Conservation (phyloP, 2,797 vertebrate genomes). For the Huso huso region DNA sequence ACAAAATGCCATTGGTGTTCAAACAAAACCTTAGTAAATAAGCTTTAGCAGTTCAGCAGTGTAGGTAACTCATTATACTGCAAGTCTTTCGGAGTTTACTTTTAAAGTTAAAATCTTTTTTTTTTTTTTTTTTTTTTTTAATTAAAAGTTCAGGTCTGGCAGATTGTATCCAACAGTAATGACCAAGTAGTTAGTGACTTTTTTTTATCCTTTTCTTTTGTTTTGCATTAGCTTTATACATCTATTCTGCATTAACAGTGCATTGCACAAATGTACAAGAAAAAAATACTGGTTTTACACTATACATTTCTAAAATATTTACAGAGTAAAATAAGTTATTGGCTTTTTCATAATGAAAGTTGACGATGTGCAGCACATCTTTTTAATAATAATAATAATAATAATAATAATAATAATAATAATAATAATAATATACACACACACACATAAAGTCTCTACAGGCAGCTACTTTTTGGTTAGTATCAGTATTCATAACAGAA, state of each 20-base stretch:
- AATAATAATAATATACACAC: not conserved
- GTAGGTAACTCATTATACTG: too few species aligned
- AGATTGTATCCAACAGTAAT: too few species aligned
- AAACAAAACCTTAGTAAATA: too few species aligned
- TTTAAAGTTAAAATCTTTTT: too few species aligned
- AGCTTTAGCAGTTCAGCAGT: too few species aligned
- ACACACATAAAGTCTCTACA: conserved; percentile 81
- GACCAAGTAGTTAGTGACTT: conserved; percentile 39
- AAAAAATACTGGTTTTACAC: conserved; percentile 91
- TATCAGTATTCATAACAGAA: conserved; percentile 77
- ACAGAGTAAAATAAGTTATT: conserved; percentile 99
- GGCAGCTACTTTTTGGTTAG: conserved; percentile 98
- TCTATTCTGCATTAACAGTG: conserved; percentile 80
- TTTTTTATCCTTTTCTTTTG: conserved; percentile 29
- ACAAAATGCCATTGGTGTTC: conserved; percentile 41
- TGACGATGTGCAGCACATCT: conserved; percentile 78
- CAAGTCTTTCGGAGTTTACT: too few species aligned
- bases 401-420: too few species aligned
- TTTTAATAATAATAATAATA: conserved; percentile 48
- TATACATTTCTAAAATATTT: conserved; percentile 99
- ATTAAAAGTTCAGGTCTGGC: too few species aligned
- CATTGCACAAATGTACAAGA: conserved; percentile 92
- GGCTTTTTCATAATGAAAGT: conserved; percentile 73
- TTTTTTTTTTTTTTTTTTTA: too few species aligned
- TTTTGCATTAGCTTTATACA: conserved; percentile 72